These are phyloP conservation scores for Cantharis rustica DNA, from an alignment of 2,888 invertebrate species.

Conservation along the genomic window DNA sequence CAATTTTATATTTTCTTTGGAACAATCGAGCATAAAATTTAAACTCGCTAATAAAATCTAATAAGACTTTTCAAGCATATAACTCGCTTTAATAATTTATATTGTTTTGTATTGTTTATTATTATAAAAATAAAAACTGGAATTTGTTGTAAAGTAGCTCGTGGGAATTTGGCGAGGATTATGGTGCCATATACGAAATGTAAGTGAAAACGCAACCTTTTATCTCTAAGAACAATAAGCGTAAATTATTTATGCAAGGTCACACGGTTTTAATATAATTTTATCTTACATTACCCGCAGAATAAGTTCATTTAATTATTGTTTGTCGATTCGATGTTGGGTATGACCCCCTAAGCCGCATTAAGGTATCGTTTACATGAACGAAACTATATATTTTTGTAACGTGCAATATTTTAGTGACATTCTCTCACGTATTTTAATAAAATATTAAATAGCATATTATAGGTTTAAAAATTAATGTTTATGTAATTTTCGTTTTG, in stretches of 20 bases:
- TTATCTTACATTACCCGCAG: slow-evolving; percentile 2
- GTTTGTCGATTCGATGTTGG: background rate
- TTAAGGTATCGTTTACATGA: background rate
- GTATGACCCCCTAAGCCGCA: background rate
- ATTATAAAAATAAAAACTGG: background rate
- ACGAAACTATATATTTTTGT: background rate
- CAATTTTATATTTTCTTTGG: background rate
- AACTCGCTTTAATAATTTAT: background rate
- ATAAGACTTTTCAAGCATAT: background rate
- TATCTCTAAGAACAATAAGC: slow-evolving; percentile 25
- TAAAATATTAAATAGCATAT: background rate
- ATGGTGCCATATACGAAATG: slow-evolving; percentile 14
- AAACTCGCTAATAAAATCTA: background rate
- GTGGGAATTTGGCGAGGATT: background rate
- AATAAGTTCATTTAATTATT: background rate
- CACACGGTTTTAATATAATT: slow-evolving; percentile 17
- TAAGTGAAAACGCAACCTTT: slow-evolving; percentile 28
- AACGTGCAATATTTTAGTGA: background rate
- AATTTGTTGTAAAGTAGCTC: background rate
- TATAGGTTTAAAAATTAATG: background rate
- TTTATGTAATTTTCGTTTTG: background rate
- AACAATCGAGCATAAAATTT: background rate
- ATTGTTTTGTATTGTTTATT: background rate
- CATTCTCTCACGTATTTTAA: background rate
- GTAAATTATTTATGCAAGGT: slow-evolving; percentile 27